Evolutionary conservation across 2,797 vertebrate species (phyloP), one percentile per base, ranked within the genome.

Genomic region (Dallia pectoralis): DNA sequence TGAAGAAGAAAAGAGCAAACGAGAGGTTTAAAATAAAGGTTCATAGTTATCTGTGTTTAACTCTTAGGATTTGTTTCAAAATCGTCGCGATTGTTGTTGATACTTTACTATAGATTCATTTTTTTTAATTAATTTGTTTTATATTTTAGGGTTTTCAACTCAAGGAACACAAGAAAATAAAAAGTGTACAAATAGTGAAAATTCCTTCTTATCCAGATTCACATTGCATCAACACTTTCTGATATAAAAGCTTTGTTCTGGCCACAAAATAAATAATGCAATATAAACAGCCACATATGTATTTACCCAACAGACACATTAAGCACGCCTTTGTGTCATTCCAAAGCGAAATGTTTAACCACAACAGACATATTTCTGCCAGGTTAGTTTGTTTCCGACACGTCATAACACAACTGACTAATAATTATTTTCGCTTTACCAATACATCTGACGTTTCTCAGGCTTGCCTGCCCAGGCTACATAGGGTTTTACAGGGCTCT

Each of bases 371-470:
- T 40, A 1, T 40, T 68, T 69, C 51, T 48, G 47, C 47, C 62
- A 40, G 30, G 32, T 16, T 32, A 67, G 44, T 67, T 73, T 72
- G 64, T 48, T 19, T 44, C 56, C 56, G 67, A 71, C 69, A 5
- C 66, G 71, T 76, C 75, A 56, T 25, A 22, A 25, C 22, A 67
- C 71, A 51, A 73, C 49, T 49, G 71, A 72, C 75, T 81, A 69
- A 77, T 79, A 72, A 5, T 82, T 53, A 19, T 76, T 56, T 6
- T 70, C 64, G 67, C 29, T 75, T 78, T 56, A 56, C 40, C 19
- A 2, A 79, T 74, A 47, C 67, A 75, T 76, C 80, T 76, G 71
- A 76, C 82, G 80, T 81, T 82, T 83, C 83, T 81, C 67, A 77
- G 27, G 53, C 78, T 33, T 18, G 71, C 76, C 48, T 67, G 48